Evolutionary conservation across 2,888 invertebrate species (phyloP).

Genomic region (Hemicrepidius hirtus): DNA sequence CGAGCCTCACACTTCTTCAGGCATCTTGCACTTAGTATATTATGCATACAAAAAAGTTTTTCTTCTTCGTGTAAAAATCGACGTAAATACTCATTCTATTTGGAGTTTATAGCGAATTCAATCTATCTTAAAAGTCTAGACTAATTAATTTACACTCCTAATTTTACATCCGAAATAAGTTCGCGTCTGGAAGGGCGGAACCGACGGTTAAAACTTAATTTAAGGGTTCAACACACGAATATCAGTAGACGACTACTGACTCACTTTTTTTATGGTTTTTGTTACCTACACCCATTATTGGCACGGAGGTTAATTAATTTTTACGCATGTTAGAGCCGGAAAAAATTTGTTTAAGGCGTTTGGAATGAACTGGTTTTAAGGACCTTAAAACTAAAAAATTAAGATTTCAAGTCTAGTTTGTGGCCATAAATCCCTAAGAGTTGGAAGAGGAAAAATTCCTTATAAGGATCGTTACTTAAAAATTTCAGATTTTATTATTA

Average conservation of each 20-base stretch:
- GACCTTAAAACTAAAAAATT: not conserved
- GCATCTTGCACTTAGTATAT: slow-evolving; percentile 39
- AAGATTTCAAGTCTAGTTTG: no score
- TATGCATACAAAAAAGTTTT: slow-evolving; percentile 41
- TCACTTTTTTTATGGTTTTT: slow-evolving; percentile 21
- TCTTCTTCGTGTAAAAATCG: slow-evolving; percentile 1
- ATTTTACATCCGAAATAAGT: slow-evolving; percentile 40
- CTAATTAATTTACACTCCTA: slow-evolving; percentile 48
- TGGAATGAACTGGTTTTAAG: not conserved
- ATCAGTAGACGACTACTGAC: slow-evolving; percentile 34
- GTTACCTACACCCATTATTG: slow-evolving; percentile 7
- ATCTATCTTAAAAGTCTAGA: slow-evolving; percentile 36
- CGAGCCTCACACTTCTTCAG: slow-evolving; percentile 46
- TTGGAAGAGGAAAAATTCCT: no score
- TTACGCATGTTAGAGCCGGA: slow-evolving; percentile 7
- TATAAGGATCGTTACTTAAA: no score
- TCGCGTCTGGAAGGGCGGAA: slow-evolving; percentile 40
- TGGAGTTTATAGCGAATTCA: slow-evolving; percentile 4
- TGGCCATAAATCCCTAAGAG: no score
- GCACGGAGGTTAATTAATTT: slow-evolving; percentile 23
- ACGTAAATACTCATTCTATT: slow-evolving; percentile 19
- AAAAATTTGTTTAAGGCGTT: slow-evolving; percentile 16
- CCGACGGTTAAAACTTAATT: slow-evolving; percentile 22
- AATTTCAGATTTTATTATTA: no score
- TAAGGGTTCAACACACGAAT: slow-evolving; percentile 37